These are phyloP conservation scores for Melinaea marsaeus DNA, from an alignment of 2,888 invertebrate genomes.

Conservation along the genomic window DNA sequence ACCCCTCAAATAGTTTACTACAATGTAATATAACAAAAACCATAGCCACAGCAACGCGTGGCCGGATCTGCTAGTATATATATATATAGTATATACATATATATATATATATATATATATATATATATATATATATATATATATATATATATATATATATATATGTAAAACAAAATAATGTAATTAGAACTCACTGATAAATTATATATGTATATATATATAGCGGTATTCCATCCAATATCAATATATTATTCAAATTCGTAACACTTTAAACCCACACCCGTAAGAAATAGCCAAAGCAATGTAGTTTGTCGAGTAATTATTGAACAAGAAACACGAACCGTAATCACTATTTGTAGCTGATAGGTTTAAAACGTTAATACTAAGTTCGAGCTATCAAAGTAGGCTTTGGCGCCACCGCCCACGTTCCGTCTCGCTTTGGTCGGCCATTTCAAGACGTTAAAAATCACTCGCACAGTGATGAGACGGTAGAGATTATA, in stretches of 20 bases:
- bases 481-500: too few species aligned
- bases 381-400: constrained; percentile 42
- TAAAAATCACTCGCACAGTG: constrained; percentile 35
- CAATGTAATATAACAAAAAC: too few species aligned
- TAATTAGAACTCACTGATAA: too few species aligned
- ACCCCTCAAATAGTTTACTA: too few species aligned
- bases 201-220: too few species aligned
- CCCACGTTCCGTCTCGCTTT: constrained; percentile 42
- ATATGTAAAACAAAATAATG: too few species aligned
- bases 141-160: too few species aligned
- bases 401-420: constrained; percentile 45
- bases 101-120: too few species aligned
- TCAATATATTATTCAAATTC: constrained; percentile 23
- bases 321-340: constrained; percentile 54
- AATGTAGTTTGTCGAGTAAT: constrained; percentile 43
- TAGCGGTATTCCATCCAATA: not conserved
- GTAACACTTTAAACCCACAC: constrained; percentile 25
- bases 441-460: constrained; percentile 38
- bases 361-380: constrained; percentile 46
- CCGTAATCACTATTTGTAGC: constrained; percentile 55
- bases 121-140: too few species aligned
- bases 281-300: constrained; percentile 31
- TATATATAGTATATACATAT: too few species aligned
- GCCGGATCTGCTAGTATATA: too few species aligned
- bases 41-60: too few species aligned